Evolutionary conservation across 2,797 vertebrate species (phyloP).

Genomic region (Lacerta viridis): DNA sequence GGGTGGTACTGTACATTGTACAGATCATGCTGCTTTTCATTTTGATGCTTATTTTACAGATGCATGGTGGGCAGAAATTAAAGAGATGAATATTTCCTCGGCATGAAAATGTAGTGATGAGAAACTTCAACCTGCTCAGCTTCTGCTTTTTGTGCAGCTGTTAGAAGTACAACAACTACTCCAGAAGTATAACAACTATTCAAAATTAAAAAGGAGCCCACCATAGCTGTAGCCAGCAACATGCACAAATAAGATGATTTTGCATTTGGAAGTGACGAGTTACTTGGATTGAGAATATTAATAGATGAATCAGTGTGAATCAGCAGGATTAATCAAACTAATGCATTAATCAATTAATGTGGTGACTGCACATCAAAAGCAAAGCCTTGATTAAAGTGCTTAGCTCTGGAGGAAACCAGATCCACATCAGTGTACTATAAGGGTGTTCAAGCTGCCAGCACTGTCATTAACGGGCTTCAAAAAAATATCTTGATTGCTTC

Average conservation of each 20-base stretch:
- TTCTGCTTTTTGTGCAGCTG: not conserved
- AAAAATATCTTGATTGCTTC: constrained; percentile 6
- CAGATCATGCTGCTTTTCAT: not conserved
- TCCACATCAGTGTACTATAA: constrained; percentile 12
- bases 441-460: not conserved
- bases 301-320: constrained; percentile 31
- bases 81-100: not conserved
- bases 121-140: not conserved
- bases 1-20: not conserved
- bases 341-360: constrained; percentile 42
- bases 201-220: not conserved
- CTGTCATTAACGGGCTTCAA: not conserved
- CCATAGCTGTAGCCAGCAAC: not conserved
- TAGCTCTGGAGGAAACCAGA: constrained; percentile 29
- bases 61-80: not conserved
- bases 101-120: not conserved
- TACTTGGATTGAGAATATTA: constrained; percentile 31
- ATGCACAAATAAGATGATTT: constrained; percentile 5
- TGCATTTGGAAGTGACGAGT: constrained; percentile 9
- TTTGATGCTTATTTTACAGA: not conserved
- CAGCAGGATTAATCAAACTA: constrained; percentile 42
- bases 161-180: not conserved
- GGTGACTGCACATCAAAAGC: constrained; percentile 25
- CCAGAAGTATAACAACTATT: too few species aligned
- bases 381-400: constrained; percentile 35